Evolutionary conservation across 2,113 vertebrate species (phyloP).

Genomic region (Orcinus orca): DNA sequence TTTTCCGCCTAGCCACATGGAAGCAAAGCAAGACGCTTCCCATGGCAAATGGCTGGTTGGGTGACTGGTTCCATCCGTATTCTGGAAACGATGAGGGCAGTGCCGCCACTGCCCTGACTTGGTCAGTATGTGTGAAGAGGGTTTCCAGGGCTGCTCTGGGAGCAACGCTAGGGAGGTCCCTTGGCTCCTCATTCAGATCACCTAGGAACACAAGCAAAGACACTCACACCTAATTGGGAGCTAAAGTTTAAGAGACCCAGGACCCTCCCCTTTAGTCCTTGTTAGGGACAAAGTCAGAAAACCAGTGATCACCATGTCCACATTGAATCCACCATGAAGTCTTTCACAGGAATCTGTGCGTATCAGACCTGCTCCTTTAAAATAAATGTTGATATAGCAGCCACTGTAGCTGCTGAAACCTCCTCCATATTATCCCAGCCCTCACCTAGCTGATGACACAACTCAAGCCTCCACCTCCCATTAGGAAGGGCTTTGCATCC

Average conservation of each 20-base stretch:
- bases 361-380: slow-evolving; percentile 19
- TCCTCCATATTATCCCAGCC: neutral
- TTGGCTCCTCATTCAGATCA: slow-evolving; percentile 60
- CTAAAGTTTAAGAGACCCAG: neutral
- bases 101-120: slow-evolving; percentile 36
- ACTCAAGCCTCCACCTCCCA: neutral
- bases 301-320: neutral
- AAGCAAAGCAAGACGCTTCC: slow-evolving; percentile 28
- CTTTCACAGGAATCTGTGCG: neutral
- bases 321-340: neutral
- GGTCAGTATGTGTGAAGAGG: slow-evolving; percentile 45
- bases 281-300: slow-evolving; percentile 21
- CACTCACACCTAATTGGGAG: slow-evolving; percentile 24
- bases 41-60: neutral
- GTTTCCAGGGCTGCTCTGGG: slow-evolving; percentile 36
- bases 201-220: slow-evolving; percentile 66
- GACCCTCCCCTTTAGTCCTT: neutral
- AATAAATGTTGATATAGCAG: neutral
- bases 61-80: slow-evolving; percentile 26
- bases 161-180: slow-evolving; percentile 16
- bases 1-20: slow-evolving; percentile 6
- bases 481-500: neutral
- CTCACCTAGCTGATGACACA: neutral
- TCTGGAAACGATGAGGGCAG: slow-evolving; percentile 40
- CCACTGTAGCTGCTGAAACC: neutral